Base-by-base conservation (phyloP, 2,888 invertebrate genomes). In the Piscicola geometra region DNA sequence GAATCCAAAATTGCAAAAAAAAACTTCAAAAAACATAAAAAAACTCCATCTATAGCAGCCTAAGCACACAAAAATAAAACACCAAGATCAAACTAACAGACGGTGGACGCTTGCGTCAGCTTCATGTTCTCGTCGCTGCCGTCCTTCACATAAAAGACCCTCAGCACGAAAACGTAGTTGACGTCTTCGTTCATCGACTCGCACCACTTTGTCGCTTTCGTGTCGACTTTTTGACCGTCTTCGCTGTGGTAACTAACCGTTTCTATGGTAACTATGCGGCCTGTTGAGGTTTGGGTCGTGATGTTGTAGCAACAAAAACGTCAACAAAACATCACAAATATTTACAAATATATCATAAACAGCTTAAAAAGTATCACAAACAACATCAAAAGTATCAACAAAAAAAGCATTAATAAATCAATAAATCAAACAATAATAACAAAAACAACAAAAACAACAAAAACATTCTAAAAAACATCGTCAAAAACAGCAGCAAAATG, bases 261-360 rank as follows among this genome's bases (percentile, higher is more conserved):
- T 71, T 79, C 79, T 41, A 79, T 74, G 3, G 79, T 78, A 1
- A 79, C 67, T 1, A 79, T 75, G 30, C 76, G 76, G 28, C 79
- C 79, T 79, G 76, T 36, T 9, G 32, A 32, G n/a, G 64, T 64
- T 5, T 5, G 3, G n/a, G 64, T 64, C 9, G 30, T 64, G n/a
- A 5, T n/a, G n/a, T 64, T 64, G 64, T 41, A 41, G 41, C 41
- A n/a, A n/a, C n/a, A n/a, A n/a, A n/a, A n/a, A n/a, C n/a, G n/a
- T n/a, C n/a, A n/a, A n/a, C n/a, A n/a, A n/a, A n/a, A n/a, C n/a
- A n/a, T n/a, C n/a, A n/a, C n/a, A n/a, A n/a, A n/a, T n/a, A n/a
- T n/a, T n/a, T n/a, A n/a, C n/a, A n/a, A n/a, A n/a, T n/a, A n/a
- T n/a, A n/a, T n/a, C n/a, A n/a, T n/a, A n/a, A n/a, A n/a, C n/a